Conservation (phyloP, 2,888 invertebrate species). For the Chloromyia formosa region DNA sequence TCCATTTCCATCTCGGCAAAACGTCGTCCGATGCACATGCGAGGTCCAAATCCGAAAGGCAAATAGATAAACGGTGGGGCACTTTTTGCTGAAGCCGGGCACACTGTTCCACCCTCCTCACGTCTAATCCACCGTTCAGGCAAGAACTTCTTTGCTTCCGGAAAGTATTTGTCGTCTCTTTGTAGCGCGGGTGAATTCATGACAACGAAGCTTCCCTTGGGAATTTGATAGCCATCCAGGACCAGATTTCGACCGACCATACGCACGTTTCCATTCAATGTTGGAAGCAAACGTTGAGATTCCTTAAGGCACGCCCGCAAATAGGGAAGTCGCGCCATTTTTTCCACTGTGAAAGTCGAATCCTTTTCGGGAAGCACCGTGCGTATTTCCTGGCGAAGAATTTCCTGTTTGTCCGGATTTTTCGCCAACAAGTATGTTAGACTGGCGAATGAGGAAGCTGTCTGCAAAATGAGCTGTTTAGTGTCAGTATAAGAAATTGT, state of each 20-base stretch:
- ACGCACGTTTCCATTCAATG: slow-evolving; percentile 69
- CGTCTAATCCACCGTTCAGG: slow-evolving; percentile 76
- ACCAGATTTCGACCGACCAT: slow-evolving; percentile 67
- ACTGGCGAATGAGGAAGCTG: slow-evolving; percentile 67
- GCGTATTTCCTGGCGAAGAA: slow-evolving; percentile 69
- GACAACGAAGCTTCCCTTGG: slow-evolving; percentile 74
- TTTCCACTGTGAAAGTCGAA: slow-evolving; percentile 62
- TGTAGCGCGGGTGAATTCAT: slow-evolving; percentile 75
- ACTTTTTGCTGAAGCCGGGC: slow-evolving; percentile 46
- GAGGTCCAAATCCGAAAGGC: slow-evolving; percentile 77
- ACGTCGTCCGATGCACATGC: slow-evolving; percentile 74
- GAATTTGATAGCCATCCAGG: slow-evolving; percentile 71
- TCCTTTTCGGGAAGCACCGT: slow-evolving; percentile 62
- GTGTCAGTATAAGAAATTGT: slow-evolving; percentile 45
- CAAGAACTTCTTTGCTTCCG: slow-evolving; percentile 69
- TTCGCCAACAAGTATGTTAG: slow-evolving; percentile 71
- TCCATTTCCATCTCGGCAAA: slow-evolving; percentile 76
- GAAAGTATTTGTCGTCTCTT: slow-evolving; percentile 71
- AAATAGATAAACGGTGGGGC: slow-evolving; percentile 60
- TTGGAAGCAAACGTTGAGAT: slow-evolving; percentile 71
- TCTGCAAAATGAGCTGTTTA: slow-evolving; percentile 60
- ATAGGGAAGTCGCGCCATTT: slow-evolving; percentile 67
- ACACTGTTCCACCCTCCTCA: slow-evolving; percentile 71
- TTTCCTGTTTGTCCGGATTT: slow-evolving; percentile 71
- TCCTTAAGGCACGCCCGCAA: slow-evolving; percentile 81